Base-by-base conservation (phyloP, 2,113 vertebrate genomes). In the Calypte anna region DNA sequence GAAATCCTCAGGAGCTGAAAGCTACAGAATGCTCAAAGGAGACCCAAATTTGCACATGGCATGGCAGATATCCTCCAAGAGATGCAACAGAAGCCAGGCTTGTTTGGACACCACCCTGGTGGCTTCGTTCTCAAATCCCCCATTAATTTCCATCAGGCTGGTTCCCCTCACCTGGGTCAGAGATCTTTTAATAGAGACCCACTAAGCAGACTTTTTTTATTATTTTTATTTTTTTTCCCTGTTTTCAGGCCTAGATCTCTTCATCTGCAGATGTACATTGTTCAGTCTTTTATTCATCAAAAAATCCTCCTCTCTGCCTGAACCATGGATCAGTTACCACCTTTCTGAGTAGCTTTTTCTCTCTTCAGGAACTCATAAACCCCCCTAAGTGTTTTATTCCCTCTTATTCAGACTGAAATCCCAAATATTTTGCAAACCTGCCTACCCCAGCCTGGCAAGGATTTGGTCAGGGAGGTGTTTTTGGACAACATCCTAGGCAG, bases 11-110 rank as follows among this genome's bases (percentile, higher is more conserved):
- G 53, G 53, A 54, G 53, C 23, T 44, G 46, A 19, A 79, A 61
- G 33, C 3, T 44, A 9, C 43, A 38, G 51, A 75, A 25, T 12
- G 9, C 30, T 76, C 59, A 54, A 57, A 68, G 6, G 27, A 50
- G 30, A 8, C 20, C 19, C 23, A 31, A 12, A 17, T 70, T 8
- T 66, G 21, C 6, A 10, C 0, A 0, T 6, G 12, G 12, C 33
- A 2, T 16, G 36, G 24, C 23, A 27, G 24, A 2, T 31, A 24
- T 36, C 9, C 51, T 46, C 28, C 38, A 30, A 46, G 31, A 17
- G 5, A 2, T 27, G 6, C 20, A 46, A n/a, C 17, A 46, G 57
- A 73, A 46, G 7, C 24, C 11, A 14, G 28, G 58, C 24, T 55
- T 16, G 6, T 53, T 82, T 68, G 46, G 28, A 57, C 13, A 24